Base-by-base conservation (phyloP, 2,888 invertebrate genomes). In the Opisthograptis luteolata region DNA sequence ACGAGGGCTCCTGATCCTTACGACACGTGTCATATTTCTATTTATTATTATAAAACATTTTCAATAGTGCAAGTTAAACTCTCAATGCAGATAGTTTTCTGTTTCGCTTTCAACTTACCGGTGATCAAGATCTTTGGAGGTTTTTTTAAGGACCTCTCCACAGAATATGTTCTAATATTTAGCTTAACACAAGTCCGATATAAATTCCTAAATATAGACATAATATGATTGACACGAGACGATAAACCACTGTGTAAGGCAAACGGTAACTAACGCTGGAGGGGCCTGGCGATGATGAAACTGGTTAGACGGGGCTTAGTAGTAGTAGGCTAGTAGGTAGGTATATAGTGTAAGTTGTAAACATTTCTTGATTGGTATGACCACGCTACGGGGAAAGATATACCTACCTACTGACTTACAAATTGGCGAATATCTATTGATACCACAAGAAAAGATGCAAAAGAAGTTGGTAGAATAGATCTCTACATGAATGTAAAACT, bases 111-210 rank as follows among this genome's bases (percentile, higher is more conserved):
- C n/a, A 65, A 82, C 84, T 89, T 71, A 92, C 92, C 93, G 30
- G 93, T 93, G 28, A 93, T 93, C 32, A 93, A 79, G 66, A 93
- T 92, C 73, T 91, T 90, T 15, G 93, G 93, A 3, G 87, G 75
- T 39, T 72, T 83, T 56, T 72, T 73, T 31, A 62, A 66, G 27
- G 64, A 53, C 28, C 60, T 70, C 42, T 68, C 71, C 22, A 70
- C 74, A 49, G 81, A 74, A 65, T 82, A 86, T 46, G 67, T 73
- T 66, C 85, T 80, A 9, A 79, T 49, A 62, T 71, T 80, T 30
- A 69, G 56, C 47, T 68, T 70, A 45, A 71, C 58, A 39, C 76
- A 61, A 64, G 67, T 70, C 57, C 74, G 70, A 55, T 54, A 76
- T 37, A 84, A 60, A 66, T 77, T 82, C 50, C 73, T 79, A 34